Percentiles rank a stretch among this genome's conserved stretches.
These are phyloP conservation scores for Noctilio leporinus DNA, from an alignment of 2,113 vertebrate genomes.

Conservation along the genomic window DNA sequence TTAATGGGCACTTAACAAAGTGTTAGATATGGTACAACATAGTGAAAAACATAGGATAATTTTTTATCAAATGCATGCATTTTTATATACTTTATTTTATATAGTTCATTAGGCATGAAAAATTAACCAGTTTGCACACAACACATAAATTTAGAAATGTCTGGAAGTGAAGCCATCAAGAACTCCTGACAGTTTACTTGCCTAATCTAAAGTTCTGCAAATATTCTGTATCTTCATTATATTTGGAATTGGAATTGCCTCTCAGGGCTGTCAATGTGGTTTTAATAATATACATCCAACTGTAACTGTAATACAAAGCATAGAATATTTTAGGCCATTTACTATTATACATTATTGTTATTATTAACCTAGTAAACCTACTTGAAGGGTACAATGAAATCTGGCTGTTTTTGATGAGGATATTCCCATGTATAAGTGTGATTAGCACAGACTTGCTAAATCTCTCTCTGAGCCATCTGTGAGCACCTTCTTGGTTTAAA, in stretches of 20 bases:
- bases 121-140: neutral
- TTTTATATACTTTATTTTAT: neutral
- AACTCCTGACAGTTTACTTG: neutral
- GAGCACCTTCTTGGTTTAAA: conserved; percentile 80
- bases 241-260: neutral
- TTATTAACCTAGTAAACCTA: neutral
- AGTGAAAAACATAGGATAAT: neutral
- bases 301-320: neutral
- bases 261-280: neutral
- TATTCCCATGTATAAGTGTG: conserved; percentile 81
- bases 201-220: neutral
- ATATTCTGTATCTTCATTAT: neutral
- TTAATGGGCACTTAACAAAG: neutral
- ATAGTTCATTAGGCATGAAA: neutral
- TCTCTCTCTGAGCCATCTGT: conserved; percentile 85
- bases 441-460: conserved; percentile 83
- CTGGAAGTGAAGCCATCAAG: neutral
- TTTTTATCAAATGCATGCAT: neutral
- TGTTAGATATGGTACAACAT: neutral
- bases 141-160: neutral
- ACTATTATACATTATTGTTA: neutral
- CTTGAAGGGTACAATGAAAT: neutral
- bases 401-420: conserved; percentile 68
- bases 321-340: neutral
- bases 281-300: neutral